These are phyloP conservation scores for Lasioglossum figueresi DNA, from an alignment of 2,888 invertebrate genomes.

Conservation along the genomic window DNA sequence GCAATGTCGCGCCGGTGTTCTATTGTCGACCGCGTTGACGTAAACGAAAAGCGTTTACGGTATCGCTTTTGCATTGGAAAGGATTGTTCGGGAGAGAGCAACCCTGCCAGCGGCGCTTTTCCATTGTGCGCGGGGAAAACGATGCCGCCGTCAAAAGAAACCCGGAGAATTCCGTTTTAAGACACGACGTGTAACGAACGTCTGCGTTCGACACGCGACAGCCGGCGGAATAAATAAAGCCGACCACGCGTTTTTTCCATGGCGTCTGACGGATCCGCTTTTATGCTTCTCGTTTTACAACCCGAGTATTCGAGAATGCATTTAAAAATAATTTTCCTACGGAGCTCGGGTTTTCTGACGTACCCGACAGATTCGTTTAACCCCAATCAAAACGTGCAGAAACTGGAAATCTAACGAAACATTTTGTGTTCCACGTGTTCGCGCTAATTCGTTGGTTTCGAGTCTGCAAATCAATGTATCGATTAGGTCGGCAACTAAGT, in stretches of 20 bases:
- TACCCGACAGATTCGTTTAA: no score
- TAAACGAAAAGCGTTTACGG: conserved; percentile 3
- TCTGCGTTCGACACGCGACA: conserved; percentile 14
- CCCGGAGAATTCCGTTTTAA: background rate
- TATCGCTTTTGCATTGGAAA: background rate
- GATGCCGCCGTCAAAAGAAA: background rate
- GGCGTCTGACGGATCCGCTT: background rate
- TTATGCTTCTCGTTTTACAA: background rate
- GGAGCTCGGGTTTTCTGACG: no score
- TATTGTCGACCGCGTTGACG: background rate
- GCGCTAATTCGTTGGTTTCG: no score
- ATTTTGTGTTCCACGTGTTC: no score
- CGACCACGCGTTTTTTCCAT: background rate
- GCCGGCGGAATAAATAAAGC: background rate
- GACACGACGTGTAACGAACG: background rate
- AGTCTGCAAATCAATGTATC: no score
- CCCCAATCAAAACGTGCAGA: no score
- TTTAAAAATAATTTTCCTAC: no score
- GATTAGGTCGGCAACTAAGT: no score
- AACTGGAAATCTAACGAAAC: no score
- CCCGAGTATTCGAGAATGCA: no score
- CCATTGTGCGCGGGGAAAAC: background rate
- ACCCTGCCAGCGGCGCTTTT: background rate
- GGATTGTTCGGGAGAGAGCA: background rate
- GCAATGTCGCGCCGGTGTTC: background rate